A percentile compares a stretch with the other conserved stretches of the same genome.
Conservation (phyloP, 2,888 invertebrate genomes). For the Phymatocera aterrima region DNA sequence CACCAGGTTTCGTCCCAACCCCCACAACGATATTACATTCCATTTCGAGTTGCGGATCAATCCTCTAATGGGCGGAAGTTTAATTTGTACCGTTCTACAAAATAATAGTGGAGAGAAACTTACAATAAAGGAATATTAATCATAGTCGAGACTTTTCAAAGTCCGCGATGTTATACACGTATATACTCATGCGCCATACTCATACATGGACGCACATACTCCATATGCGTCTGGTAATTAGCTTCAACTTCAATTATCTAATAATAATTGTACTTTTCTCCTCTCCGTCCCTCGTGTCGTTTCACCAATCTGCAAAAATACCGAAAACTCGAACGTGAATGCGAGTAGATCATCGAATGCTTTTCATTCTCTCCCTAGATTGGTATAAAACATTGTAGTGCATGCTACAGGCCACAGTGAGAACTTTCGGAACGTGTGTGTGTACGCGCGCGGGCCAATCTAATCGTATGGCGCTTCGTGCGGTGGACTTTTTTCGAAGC, state of each 20-base stretch:
- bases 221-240: not conserved
- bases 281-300: not conserved
- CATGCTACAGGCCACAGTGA: not conserved
- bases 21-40: conserved; percentile 69
- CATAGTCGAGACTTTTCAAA: conserved; percentile 26
- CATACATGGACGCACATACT: not conserved
- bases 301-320: no score
- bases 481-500: conserved; percentile 68
- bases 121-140: conserved; percentile 42
- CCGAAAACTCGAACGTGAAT: no score
- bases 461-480: conserved; percentile 61
- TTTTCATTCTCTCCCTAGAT: not conserved
- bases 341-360: not conserved
- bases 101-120: conserved; percentile 59
- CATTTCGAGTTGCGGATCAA: conserved; percentile 67
- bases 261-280: not conserved
- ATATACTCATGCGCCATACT: not conserved
- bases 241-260: not conserved
- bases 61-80: conserved; percentile 69
- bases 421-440: not conserved
- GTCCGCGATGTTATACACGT: not conserved
- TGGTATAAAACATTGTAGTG: no score
- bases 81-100: conserved; percentile 67
- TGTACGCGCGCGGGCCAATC: not conserved
- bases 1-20: conserved; percentile 55